Conservation (phyloP, 1,140 invertebrate genomes). For the Panagrolaimus sp. region DNA sequence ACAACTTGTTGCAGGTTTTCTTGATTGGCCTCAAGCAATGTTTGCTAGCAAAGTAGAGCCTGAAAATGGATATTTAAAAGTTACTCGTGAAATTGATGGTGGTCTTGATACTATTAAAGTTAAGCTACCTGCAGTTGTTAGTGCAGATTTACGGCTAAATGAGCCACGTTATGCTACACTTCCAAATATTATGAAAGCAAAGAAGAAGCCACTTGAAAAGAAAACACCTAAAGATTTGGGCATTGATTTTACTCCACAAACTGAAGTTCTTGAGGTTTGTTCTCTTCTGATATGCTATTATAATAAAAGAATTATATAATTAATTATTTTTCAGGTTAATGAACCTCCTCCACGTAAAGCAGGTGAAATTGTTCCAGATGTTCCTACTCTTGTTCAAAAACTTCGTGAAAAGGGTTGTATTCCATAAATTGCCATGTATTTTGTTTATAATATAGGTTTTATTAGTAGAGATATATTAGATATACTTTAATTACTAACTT, state of each 20-base stretch:
- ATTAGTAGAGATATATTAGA: neutral
- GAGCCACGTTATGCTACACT: conserved; percentile 95
- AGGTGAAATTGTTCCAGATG: conserved; percentile 81
- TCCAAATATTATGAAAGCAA: conserved; percentile 99
- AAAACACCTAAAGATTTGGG: conserved; percentile 82
- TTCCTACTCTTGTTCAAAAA: conserved; percentile 81
- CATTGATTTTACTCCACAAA: conserved; percentile 74
- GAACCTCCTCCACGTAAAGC: conserved; percentile 88
- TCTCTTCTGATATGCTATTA: too few relatives aligned
- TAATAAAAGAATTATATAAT: too few relatives aligned
- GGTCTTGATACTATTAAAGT: conserved; percentile 79
- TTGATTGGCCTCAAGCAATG: conserved; percentile 84
- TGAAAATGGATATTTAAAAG: conserved; percentile 72
- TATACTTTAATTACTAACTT: neutral
- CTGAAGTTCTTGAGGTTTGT: conserved; percentile 77
- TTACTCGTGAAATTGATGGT: conserved; percentile 92
- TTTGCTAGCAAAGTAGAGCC: conserved; percentile 44
- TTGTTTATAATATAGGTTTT: neutral
- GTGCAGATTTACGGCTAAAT: conserved; percentile 89
- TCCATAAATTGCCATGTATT: conserved; percentile 18
- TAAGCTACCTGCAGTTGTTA: conserved; percentile 83
- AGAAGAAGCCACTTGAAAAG: conserved; percentile 95
- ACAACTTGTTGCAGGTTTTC: conserved; percentile 87
- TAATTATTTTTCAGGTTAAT: conserved; percentile 70
- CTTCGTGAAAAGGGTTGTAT: conserved; percentile 75